Evolutionary conservation across 2,888 invertebrate species (phyloP).

Genomic region (Nephrotoma flavescens): DNA sequence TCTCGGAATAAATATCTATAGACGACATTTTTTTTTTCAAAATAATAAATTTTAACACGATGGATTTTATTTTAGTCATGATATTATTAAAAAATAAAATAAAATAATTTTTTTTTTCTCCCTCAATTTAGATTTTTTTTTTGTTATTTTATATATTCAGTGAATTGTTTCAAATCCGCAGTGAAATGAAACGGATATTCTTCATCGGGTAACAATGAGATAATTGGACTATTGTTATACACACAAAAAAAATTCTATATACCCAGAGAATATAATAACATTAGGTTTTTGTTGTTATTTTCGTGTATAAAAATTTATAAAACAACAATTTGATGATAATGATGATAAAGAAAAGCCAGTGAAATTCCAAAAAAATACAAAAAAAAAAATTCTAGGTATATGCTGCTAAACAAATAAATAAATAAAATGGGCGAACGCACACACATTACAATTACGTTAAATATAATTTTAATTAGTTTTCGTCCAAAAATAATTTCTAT

Average conservation of each 20-base stretch:
- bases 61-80: not conserved
- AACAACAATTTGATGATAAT: not conserved
- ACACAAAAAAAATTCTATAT: not conserved
- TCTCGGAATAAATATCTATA: not conserved
- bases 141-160: not conserved
- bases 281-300: not conserved
- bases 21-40: not conserved
- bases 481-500: not conserved
- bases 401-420: not conserved
- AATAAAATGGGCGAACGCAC: not conserved
- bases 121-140: not conserved
- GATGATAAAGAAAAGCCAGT: not conserved
- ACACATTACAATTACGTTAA: not conserved
- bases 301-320: not conserved
- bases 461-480: not conserved
- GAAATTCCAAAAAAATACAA: not conserved
- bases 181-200: slow-evolving; percentile 10
- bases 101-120: not conserved
- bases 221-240: slow-evolving; percentile 11
- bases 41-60: not conserved
- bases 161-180: not conserved
- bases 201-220: slow-evolving; percentile 11
- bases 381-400: not conserved
- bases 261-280: not conserved
- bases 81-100: not conserved